These are phyloP conservation scores for Drosophila pegasa DNA, from an alignment of 2,888 invertebrate species.

Conservation along the genomic window DNA sequence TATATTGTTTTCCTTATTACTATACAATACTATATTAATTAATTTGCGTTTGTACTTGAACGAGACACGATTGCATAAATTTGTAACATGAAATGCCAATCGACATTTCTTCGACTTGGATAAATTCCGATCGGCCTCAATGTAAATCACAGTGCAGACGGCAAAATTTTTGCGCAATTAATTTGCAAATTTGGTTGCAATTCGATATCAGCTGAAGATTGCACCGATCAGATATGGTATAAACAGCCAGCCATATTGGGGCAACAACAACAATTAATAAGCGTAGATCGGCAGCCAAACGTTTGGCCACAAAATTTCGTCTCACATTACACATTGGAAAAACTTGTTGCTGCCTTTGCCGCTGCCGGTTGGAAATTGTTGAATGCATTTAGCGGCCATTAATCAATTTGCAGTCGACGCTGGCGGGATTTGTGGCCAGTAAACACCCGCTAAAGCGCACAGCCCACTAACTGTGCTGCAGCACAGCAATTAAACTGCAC, in stretches of 20 bases:
- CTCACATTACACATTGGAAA: slow-evolving; percentile 67
- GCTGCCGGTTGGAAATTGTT: slow-evolving; percentile 70
- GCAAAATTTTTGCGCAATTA: slow-evolving; percentile 27
- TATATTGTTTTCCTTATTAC: slow-evolving; percentile 7
- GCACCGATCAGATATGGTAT: slow-evolving; percentile 65
- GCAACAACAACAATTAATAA: slow-evolving; percentile 64
- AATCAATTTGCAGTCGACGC: slow-evolving; percentile 68
- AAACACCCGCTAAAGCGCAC: slow-evolving; percentile 25
- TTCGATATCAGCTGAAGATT: slow-evolving; percentile 64
- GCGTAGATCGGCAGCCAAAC: slow-evolving; percentile 55
- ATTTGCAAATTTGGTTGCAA: slow-evolving; percentile 60
- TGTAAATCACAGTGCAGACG: slow-evolving; percentile 61
- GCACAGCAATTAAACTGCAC: slow-evolving; percentile 20
- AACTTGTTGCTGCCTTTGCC: slow-evolving; percentile 43
- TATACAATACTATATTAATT: slow-evolving; percentile 51
- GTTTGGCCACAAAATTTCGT: slow-evolving; percentile 53
- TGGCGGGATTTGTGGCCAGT: slow-evolving; percentile 22
- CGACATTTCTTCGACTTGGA: slow-evolving; percentile 32
- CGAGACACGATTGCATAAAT: slow-evolving; percentile 48
- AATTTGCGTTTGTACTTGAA: slow-evolving; percentile 62
- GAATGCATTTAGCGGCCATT: slow-evolving; percentile 74
- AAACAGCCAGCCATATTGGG: slow-evolving; percentile 59
- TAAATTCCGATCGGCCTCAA: slow-evolving; percentile 30
- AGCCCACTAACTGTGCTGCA: slow-evolving; percentile 1
- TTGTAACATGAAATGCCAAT: slow-evolving; percentile 23